Conservation (phyloP, 2,113 vertebrate species). For the Eupsittula cactorum region DNA sequence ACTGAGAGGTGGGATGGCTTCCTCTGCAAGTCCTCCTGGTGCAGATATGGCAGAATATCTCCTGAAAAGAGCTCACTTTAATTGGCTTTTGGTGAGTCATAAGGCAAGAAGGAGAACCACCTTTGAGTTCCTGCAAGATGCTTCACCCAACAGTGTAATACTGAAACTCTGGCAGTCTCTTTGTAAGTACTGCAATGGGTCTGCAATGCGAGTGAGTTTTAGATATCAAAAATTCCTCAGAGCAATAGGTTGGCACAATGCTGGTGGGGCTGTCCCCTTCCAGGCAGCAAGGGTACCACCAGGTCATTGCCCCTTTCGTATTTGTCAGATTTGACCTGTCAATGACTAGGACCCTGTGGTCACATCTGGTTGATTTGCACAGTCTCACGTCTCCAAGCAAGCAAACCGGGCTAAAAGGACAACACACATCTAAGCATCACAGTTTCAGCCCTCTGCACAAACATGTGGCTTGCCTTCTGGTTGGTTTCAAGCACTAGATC, state of each 20-base stretch:
- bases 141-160: neutral
- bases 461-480: neutral
- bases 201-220: neutral
- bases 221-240: neutral
- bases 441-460: neutral
- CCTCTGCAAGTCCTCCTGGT: neutral
- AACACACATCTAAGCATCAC: neutral
- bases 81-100: neutral
- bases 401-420: neutral
- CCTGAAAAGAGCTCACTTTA: neutral
- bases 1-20: neutral
- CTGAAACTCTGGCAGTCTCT: neutral
- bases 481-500: neutral
- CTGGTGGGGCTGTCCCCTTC: neutral
- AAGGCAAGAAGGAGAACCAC: neutral
- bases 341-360: neutral
- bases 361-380: neutral
- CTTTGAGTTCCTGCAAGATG: neutral
- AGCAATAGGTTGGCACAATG: rapidly evolving
- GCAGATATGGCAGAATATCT: neutral
- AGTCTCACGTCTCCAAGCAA: neutral
- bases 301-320: neutral
- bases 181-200: no score
- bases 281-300: neutral
- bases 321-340: neutral